Conservation (phyloP, 2,888 invertebrate species). For the Lithophane ornitopus region DNA sequence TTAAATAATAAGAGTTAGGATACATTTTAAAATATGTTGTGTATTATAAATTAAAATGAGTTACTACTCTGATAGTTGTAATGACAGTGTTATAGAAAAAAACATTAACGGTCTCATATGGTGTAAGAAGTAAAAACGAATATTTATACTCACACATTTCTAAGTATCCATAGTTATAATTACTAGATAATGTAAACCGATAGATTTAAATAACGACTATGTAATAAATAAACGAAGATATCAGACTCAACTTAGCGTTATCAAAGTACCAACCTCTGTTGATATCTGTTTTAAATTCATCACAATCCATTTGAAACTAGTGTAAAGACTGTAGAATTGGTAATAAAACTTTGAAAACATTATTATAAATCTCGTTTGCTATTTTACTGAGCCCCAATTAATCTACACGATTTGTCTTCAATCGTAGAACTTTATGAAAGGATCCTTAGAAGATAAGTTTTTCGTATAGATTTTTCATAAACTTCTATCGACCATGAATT, state of each 20-base stretch:
- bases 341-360: conserved; percentile 84
- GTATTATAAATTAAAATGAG: conserved; percentile 72
- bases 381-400: conserved; percentile 32
- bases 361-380: conserved; percentile 63
- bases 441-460: conserved; percentile 16
- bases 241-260: conserved; percentile 75
- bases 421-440: conserved; percentile 37
- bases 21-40: conserved; percentile 71
- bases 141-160: conserved; percentile 75
- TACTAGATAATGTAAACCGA: conserved; percentile 68
- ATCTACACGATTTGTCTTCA: conserved; percentile 30
- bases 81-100: conserved; percentile 67
- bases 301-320: conserved; percentile 80
- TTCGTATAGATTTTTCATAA: not conserved
- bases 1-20: conserved; percentile 69
- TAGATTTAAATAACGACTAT: conserved; percentile 69
- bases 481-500: not conserved
- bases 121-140: conserved; percentile 69
- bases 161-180: conserved; percentile 65
- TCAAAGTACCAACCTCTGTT: conserved; percentile 76
- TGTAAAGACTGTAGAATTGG: conserved; percentile 85
- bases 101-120: conserved; percentile 52
- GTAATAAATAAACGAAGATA: conserved; percentile 71
- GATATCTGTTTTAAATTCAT: conserved; percentile 79
- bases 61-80: conserved; percentile 63